Percentiles rank a stretch among this genome's conserved stretches.
These are phyloP conservation scores for Nannobrachium achirus DNA, from an alignment of 2,113 vertebrate genomes.

Conservation along the genomic window DNA sequence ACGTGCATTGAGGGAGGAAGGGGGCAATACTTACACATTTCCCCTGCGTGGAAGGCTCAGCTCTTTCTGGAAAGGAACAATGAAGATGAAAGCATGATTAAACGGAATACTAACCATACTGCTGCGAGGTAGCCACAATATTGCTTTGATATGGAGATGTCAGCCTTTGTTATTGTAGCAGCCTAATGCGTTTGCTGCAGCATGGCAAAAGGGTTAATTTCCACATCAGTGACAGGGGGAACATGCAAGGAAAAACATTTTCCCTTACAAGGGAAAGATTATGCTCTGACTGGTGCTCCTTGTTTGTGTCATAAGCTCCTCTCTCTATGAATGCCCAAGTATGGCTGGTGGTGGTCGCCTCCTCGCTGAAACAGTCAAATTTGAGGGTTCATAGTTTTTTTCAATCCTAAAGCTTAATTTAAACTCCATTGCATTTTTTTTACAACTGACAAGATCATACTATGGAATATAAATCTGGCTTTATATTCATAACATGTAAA, in stretches of 20 bases:
- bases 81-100: constrained; percentile 13
- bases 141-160: constrained; percentile 10
- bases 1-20: too few species aligned
- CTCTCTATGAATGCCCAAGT: neutral
- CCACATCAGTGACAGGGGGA: neutral
- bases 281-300: neutral
- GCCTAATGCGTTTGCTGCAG: neutral
- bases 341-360: neutral
- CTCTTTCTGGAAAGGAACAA: constrained; percentile 86
- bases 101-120: neutral
- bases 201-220: neutral
- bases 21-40: constrained; percentile 85
- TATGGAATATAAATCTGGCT: too few species aligned
- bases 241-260: too few species aligned
- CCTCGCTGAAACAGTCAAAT: neutral
- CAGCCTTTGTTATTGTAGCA: neutral
- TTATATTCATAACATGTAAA: neutral
- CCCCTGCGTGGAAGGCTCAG: constrained; percentile 92
- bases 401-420: too few species aligned
- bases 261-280: neutral
- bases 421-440: too few species aligned
- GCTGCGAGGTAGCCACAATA: neutral
- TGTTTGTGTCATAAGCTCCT: neutral
- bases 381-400: too few species aligned
- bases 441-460: too few species aligned